Conservation (phyloP, 2,797 vertebrate species). For the Chelon labrosus region DNA sequence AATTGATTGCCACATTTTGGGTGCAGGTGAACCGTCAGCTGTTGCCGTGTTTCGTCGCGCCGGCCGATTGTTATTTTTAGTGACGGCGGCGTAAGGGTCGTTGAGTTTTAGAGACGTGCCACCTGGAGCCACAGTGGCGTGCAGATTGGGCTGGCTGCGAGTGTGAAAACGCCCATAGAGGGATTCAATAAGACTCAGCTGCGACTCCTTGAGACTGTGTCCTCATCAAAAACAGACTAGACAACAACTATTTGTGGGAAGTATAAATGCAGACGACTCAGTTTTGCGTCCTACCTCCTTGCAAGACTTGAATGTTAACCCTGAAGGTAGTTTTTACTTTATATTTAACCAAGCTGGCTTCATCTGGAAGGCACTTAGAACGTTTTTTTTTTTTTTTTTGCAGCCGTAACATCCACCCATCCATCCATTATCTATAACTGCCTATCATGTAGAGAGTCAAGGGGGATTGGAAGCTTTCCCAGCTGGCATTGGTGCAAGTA, state of each 20-base stretch:
- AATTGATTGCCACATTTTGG: constrained; percentile 52
- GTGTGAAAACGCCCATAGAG: constrained; percentile 33
- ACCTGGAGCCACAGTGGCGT: constrained; percentile 70
- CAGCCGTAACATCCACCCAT: no score
- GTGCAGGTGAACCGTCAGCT: constrained; percentile 67
- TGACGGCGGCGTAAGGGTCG: constrained; percentile 55
- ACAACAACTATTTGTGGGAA: neutral
- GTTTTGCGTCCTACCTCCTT: neutral
- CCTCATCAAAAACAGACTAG: constrained; percentile 9
- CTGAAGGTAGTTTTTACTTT: neutral
- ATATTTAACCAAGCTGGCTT: neutral
- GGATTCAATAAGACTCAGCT: constrained; percentile 24
- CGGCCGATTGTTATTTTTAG: constrained; percentile 69
- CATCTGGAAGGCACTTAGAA: neutral
- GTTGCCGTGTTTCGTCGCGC: constrained; percentile 39
- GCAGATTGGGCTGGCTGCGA: constrained; percentile 35
- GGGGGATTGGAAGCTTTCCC: no score
- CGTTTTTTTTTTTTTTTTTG: no score
- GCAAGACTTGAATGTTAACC: neutral
- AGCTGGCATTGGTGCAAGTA: no score
- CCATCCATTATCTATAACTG: no score
- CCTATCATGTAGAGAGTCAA: no score
- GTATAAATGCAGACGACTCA: neutral
- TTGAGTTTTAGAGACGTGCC: constrained; percentile 62
- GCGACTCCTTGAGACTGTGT: constrained; percentile 3